Percentiles rank a stretch among this genome's conserved stretches.
These are phyloP conservation scores for Drosophila erecta DNA, from an alignment of 1,140 invertebrate genomes.

Conservation along the genomic window DNA sequence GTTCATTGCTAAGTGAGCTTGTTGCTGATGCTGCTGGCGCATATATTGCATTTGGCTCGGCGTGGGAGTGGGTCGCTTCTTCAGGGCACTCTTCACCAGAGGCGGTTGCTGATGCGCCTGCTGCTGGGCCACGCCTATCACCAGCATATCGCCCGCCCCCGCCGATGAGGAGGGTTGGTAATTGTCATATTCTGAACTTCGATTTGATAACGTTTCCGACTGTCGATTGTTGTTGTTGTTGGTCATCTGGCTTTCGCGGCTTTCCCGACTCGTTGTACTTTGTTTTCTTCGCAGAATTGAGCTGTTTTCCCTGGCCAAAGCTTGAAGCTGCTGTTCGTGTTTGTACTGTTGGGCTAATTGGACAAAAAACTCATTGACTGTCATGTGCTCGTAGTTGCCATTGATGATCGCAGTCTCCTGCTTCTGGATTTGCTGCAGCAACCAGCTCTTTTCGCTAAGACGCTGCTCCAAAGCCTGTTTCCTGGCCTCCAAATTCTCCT, in stretches of 20 bases:
- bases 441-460: conserved; percentile 78
- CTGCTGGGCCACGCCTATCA: conserved; percentile 72
- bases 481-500: conserved; percentile 68
- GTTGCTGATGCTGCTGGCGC: conserved; percentile 45
- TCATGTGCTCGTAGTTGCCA: conserved; percentile 80
- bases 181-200: conserved; percentile 80
- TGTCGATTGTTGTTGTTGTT: conserved; percentile 61
- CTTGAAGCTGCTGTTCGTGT: conserved; percentile 67
- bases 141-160: conserved; percentile 59
- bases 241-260: conserved; percentile 49
- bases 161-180: conserved; percentile 55
- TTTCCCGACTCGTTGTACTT: conserved; percentile 60
- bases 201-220: conserved; percentile 78
- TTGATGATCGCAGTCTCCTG: conserved; percentile 77
- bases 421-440: conserved; percentile 80
- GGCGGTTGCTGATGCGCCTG: conserved; percentile 64
- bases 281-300: conserved; percentile 63
- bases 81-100: conserved; percentile 69
- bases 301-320: conserved; percentile 46
- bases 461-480: conserved; percentile 70
- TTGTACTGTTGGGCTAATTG: conserved; percentile 77
- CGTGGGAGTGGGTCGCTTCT: conserved; percentile 70
- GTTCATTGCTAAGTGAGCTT: conserved; percentile 40
- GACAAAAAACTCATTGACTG: conserved; percentile 75
- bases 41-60: conserved; percentile 63